Evolutionary conservation across 2,113 vertebrate genomes (phyloP), one percentile per base, ranked within the genome.

Genomic region (Sterna hirundo): DNA sequence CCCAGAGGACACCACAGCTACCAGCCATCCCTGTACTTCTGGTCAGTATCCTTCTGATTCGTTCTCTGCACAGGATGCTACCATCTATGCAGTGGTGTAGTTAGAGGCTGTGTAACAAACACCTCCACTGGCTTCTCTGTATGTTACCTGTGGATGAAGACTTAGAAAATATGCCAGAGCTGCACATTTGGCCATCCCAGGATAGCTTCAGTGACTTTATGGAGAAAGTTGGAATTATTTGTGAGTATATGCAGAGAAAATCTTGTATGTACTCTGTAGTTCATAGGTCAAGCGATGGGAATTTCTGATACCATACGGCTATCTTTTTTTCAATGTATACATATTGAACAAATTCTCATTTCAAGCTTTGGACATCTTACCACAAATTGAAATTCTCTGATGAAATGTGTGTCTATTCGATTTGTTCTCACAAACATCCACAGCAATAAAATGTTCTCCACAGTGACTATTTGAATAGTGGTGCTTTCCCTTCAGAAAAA

Each of bases 1-100:
- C 57, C 32, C 17, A 40, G 26, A 92, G 29, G 49, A 32, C 11
- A 17, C 18, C 2, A 4, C 49, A 90, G 30, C 22, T 42, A 16
- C 20, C 34, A 54, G 27, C 21, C 22, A 60, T 21, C 13, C 15
- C 46, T 65, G 14, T n/a, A 16, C 40, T 55, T 85, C n/a, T 61
- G 19, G 57, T 77, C 6, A 16, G 10, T 42, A 32, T 47, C 49
- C 19, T 34, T 61, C 54, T 0, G 0, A 34, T 49, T 58, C 9
- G 4, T 54, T 74, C 44, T 57, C 25, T 46, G 3, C 8, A 1
- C 11, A 61, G 85, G 18, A 19, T 55, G 13, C 44, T 54, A 5
- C 36, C 14, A 6, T 6, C 19, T 58, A 13, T 55, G 34, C n/a
- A 46, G 13, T 34, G 14, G 13, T 72, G 30, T 26, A 51, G 14